These are phyloP conservation scores for Platycheirus rosarum DNA, from an alignment of 2,888 invertebrate species.

Conservation along the genomic window DNA sequence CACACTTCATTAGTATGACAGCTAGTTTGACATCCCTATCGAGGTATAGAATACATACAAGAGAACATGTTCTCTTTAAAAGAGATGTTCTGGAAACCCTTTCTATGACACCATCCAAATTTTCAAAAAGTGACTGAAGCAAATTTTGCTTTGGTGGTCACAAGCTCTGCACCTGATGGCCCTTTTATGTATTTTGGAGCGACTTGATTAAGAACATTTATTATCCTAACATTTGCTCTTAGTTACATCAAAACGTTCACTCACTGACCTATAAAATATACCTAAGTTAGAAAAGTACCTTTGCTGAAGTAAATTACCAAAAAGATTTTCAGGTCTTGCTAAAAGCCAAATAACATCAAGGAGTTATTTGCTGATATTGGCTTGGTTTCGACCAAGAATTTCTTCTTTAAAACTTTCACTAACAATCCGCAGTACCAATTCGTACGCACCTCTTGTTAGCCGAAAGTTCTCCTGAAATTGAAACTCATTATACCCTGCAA, in stretches of 20 bases:
- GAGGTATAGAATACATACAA: no score
- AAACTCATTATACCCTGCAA: neutral
- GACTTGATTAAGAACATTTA: no score
- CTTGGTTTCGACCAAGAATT: neutral
- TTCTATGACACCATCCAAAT: no score
- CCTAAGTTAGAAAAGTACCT: neutral
- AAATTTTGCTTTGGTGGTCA: no score
- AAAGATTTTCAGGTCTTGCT: neutral
- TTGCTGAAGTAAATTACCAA: no score
- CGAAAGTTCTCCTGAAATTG: neutral
- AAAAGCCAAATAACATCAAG: constrained; percentile 1
- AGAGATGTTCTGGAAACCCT: no score
- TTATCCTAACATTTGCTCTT: neutral
- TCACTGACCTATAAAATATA: neutral
- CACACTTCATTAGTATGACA: no score
- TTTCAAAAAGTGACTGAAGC: no score
- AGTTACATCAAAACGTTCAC: neutral
- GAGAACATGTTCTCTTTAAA: no score
- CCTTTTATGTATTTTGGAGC: neutral
- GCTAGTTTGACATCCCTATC: no score
- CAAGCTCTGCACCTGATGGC: no score
- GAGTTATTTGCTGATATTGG: neutral
- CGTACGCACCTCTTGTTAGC: neutral
- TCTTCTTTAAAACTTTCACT: neutral
- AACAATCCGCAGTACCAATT: neutral